Percentiles rank a stretch among this genome's conserved stretches.
phyloP scores from a whole-genome alignment of 2,113 vertebrate genomes.

The Pseudorectes ferrugineus region DNA sequence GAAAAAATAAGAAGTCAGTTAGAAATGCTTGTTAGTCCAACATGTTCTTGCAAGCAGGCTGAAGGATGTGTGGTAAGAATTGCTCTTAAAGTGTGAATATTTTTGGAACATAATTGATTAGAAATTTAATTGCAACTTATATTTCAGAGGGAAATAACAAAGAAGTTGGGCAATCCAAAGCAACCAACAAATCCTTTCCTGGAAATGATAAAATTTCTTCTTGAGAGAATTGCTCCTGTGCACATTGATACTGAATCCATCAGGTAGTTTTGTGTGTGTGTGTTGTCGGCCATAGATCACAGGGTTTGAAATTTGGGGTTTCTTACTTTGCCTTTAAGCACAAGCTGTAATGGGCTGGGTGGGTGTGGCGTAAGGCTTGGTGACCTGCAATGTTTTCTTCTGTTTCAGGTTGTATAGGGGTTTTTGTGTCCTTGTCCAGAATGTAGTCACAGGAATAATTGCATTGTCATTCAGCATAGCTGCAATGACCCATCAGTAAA shows the following conservation, averaged over 20 bases:
- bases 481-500: neutral
- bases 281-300: neutral
- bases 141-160: conserved; percentile 84
- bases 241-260: conserved; percentile 85
- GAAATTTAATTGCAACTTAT: conserved; percentile 36
- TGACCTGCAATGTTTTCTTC: neutral
- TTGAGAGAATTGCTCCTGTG: conserved; percentile 85
- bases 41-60: conserved; percentile 82
- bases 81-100: neutral
- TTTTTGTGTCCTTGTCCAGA: neutral
- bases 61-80: conserved; percentile 85
- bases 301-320: neutral
- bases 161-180: conserved; percentile 83
- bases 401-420: neutral
- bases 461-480: neutral
- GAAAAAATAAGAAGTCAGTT: conserved; percentile 88
- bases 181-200: conserved; percentile 87
- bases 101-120: neutral
- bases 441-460: neutral
- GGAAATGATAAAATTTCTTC: conserved; percentile 89
- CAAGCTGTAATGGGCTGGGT: neutral
- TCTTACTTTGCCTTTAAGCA: neutral
- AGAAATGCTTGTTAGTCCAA: conserved; percentile 82
- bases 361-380: neutral
- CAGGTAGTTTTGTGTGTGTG: conserved; percentile 69